Percentiles rank a stretch among this genome's conserved stretches.
These are phyloP conservation scores for Solenopsis invicta DNA, from an alignment of 1,140 invertebrate species.

Conservation along the genomic window DNA sequence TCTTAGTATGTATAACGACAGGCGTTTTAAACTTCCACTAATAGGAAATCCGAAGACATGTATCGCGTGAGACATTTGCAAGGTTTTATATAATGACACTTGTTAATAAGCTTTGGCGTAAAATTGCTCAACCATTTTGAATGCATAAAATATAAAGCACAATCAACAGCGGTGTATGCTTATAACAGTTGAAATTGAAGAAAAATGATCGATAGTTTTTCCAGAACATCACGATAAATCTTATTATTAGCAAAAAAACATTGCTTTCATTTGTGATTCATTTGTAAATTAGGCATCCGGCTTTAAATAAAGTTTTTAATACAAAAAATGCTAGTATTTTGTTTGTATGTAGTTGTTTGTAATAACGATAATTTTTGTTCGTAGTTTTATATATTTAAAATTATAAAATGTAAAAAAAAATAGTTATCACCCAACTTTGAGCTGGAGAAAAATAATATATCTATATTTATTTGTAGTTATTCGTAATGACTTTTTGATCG, in stretches of 20 bases:
- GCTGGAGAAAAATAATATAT: too few species aligned
- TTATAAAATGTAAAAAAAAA: too few species aligned
- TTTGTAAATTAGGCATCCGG: neutral
- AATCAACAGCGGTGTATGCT: neutral
- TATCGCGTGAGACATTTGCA: neutral
- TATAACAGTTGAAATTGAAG: neutral
- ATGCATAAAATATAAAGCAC: conserved; percentile 55
- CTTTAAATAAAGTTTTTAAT: too few species aligned
- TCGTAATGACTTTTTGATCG: too few species aligned
- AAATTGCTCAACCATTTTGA: conserved; percentile 43
- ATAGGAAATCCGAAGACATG: conserved; percentile 1
- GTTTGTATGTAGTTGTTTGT: too few species aligned
- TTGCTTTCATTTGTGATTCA: neutral
- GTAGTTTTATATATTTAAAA: too few species aligned
- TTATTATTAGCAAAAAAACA: conserved; percentile 1
- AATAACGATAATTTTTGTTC: too few species aligned
- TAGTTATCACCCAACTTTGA: too few species aligned
- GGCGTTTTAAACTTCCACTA: conserved; percentile 27
- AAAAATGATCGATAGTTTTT: conserved; percentile 18
- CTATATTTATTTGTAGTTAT: too few species aligned
- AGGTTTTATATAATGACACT: conserved; percentile 53
- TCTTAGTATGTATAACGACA: too few species aligned
- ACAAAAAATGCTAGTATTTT: too few species aligned
- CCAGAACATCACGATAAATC: neutral
- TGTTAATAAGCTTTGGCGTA: conserved; percentile 62